phyloP scores from a whole-genome alignment of 2,797 vertebrate species.

The Rhadinocentrus ornatus region DNA sequence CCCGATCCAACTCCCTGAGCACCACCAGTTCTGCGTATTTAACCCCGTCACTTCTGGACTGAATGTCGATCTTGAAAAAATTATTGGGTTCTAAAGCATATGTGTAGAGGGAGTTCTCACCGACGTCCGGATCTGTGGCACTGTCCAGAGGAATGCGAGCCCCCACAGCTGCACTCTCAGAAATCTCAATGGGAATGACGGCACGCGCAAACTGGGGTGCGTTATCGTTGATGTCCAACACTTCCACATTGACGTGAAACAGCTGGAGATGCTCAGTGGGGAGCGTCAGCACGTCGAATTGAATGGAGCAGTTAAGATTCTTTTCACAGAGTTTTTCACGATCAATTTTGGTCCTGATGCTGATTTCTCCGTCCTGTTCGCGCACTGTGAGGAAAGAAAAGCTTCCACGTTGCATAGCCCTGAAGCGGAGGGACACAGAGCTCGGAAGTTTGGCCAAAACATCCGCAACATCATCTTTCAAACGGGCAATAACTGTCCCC shows the following conservation, averaged over 20 bases:
- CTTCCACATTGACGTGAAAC: conserved; percentile 94
- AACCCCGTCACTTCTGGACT: conserved; percentile 91
- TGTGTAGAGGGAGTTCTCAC: conserved; percentile 93
- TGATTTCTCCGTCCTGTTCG: conserved; percentile 94
- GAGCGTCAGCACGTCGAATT: conserved; percentile 95
- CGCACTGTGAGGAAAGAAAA: conserved; percentile 88
- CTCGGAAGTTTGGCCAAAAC: conserved; percentile 89
- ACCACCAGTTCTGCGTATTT: conserved; percentile 95
- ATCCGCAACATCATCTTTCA: conserved; percentile 92
- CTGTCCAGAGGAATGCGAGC: conserved; percentile 96
- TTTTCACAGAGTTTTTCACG: conserved; percentile 96
- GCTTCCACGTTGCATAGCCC: conserved; percentile 91
- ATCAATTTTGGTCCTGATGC: conserved; percentile 93
- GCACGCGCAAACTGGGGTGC: conserved; percentile 92
- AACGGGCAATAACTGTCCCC: conserved; percentile 90
- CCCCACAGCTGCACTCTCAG: conserved; percentile 93
- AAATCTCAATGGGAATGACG: conserved; percentile 94
- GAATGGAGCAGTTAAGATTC: conserved; percentile 94
- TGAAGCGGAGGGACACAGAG: conserved; percentile 89
- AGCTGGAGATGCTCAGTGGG: conserved; percentile 96
- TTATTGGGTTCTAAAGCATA: conserved; percentile 91
- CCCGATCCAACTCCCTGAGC: conserved; percentile 91
- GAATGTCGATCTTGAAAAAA: conserved; percentile 92
- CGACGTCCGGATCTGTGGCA: conserved; percentile 94
- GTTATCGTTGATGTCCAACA: conserved; percentile 97